Conservation (phyloP, 2,888 invertebrate genomes). For the Lamproptera curius region DNA sequence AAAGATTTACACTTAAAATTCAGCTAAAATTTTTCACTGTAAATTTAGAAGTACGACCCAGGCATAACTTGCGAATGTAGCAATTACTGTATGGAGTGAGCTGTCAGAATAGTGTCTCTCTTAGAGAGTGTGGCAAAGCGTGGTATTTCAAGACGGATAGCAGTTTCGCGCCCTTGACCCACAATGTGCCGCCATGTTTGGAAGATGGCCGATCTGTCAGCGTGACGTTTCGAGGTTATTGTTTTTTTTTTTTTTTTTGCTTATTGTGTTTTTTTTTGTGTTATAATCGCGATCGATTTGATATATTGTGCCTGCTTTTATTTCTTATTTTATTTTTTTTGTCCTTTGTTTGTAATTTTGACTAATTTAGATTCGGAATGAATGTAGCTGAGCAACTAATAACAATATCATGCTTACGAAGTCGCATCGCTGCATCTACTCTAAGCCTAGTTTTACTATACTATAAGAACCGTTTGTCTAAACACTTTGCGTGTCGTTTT, state of each 20-base stretch:
- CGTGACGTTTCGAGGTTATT: slow-evolving; percentile 50
- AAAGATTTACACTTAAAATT: too few species aligned
- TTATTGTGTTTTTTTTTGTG: slow-evolving; percentile 29
- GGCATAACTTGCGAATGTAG: too few species aligned
- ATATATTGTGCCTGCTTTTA: background rate
- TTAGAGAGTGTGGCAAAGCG: slow-evolving; percentile 37
- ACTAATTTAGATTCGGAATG: background rate
- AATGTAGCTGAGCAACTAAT: background rate
- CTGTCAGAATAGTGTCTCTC: too few species aligned
- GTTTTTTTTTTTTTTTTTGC: slow-evolving; percentile 26
- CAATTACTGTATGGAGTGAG: too few species aligned
- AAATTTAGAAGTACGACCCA: too few species aligned
- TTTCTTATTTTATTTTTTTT: too few species aligned
- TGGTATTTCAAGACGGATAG: slow-evolving; percentile 23
- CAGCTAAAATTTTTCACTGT: too few species aligned
- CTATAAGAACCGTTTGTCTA: too few species aligned
- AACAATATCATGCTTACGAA: too few species aligned
- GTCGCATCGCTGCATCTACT: background rate
- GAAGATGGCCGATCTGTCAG: slow-evolving; percentile 48
- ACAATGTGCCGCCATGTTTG: slow-evolving; percentile 53
- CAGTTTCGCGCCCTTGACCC: slow-evolving; percentile 45
- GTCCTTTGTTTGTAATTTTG: too few species aligned
- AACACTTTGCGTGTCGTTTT: too few species aligned
- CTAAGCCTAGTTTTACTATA: too few species aligned
- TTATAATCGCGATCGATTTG: slow-evolving; percentile 13